These are phyloP conservation scores for Chaetoderma sp. DNA, from an alignment of 2,888 invertebrate species.

Conservation along the genomic window DNA sequence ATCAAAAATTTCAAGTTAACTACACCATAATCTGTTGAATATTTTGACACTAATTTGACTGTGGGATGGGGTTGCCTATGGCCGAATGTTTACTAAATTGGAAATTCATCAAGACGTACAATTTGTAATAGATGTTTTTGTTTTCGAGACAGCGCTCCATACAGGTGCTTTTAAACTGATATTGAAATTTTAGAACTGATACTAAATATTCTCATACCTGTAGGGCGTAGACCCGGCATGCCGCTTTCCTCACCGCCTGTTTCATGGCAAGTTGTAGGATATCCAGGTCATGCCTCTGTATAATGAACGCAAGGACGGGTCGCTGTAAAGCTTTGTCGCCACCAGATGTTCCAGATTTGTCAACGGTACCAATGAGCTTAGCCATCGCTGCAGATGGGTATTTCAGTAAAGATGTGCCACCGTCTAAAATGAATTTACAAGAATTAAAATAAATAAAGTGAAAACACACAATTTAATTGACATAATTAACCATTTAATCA, in stretches of 20 bases:
- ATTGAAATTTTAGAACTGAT: neutral
- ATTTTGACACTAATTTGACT: too few relatives aligned
- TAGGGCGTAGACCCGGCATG: conserved; percentile 82
- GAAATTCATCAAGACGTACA: too few relatives aligned
- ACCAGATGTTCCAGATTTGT: conserved; percentile 39
- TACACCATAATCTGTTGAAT: too few relatives aligned
- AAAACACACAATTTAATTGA: too few relatives aligned
- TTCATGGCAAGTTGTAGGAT: conserved; percentile 88
- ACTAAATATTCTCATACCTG: conserved; percentile 74
- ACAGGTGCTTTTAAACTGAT: too few relatives aligned
- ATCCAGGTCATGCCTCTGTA: conserved; percentile 83
- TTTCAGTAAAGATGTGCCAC: conserved; percentile 84
- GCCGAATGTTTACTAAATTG: too few relatives aligned
- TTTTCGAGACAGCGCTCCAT: too few relatives aligned
- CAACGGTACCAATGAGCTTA: conserved; percentile 74
- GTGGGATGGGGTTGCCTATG: too few relatives aligned
- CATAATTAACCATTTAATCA: too few relatives aligned
- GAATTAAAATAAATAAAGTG: neutral
- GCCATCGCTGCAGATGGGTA: conserved; percentile 90
- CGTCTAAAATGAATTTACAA: conserved; percentile 72
- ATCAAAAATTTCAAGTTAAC: too few relatives aligned
- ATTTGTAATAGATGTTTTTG: too few relatives aligned
- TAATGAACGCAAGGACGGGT: conserved; percentile 88
- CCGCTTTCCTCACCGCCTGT: conserved; percentile 80
- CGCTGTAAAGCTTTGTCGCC: conserved; percentile 74